A percentile compares a stretch with the other conserved stretches of the same genome.
phyloP scores from a whole-genome alignment of 2,797 vertebrate genomes.

The Gobionotothen gibberifrons region DNA sequence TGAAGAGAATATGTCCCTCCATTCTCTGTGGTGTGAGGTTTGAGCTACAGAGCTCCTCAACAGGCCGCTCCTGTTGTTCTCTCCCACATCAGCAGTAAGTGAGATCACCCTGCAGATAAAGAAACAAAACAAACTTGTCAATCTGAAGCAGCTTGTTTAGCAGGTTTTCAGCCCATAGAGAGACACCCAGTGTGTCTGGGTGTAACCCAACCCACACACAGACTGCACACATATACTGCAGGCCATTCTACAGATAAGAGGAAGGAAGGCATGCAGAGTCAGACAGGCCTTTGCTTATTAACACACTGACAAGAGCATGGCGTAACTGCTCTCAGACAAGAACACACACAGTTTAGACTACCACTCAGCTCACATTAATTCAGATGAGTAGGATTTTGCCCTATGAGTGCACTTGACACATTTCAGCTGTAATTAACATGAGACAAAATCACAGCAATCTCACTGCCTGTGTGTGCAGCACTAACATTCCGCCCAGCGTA shows the following conservation, averaged over 20 bases:
- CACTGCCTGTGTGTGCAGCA: not conserved
- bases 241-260: constrained; percentile 10
- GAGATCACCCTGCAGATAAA: constrained; percentile 63
- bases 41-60: constrained; percentile 26
- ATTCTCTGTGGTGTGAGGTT: constrained; percentile 20
- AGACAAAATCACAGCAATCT: constrained; percentile 29
- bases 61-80: constrained; percentile 51
- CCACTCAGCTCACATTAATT: constrained; percentile 44
- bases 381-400: constrained; percentile 40
- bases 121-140: constrained; percentile 64
- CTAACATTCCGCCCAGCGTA: constrained; percentile 5
- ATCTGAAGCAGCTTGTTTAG: constrained; percentile 69
- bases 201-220: constrained; percentile 57
- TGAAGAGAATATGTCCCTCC: not conserved
- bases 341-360: constrained; percentile 32
- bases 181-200: constrained; percentile 17
- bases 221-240: constrained; percentile 23
- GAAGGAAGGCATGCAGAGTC: constrained; percentile 46
- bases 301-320: constrained; percentile 35
- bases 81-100: constrained; percentile 50
- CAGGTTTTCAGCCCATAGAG: constrained; percentile 74
- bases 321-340: constrained; percentile 36
- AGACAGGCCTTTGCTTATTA: constrained; percentile 42
- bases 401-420: constrained; percentile 37
- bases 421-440: constrained; percentile 43